A percentile compares a stretch with the other conserved stretches of the same genome.
These are phyloP conservation scores for Tinea semifulvella DNA, from an alignment of 2,888 invertebrate species.

Conservation along the genomic window DNA sequence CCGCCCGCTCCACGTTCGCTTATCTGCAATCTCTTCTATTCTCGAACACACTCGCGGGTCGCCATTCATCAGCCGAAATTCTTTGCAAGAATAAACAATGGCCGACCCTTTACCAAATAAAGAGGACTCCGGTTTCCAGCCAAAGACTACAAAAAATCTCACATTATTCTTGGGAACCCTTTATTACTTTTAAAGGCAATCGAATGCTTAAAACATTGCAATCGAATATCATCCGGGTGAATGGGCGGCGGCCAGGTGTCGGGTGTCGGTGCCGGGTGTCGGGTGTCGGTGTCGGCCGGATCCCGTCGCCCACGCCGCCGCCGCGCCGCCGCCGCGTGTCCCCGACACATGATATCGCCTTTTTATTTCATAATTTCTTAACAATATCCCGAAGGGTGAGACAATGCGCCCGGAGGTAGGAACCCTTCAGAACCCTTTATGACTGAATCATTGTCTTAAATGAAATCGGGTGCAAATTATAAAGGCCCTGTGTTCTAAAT, in stretches of 20 bases:
- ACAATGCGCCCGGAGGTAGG: conserved; percentile 65
- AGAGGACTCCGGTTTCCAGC: conserved; percentile 23
- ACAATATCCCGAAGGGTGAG: conserved; percentile 61
- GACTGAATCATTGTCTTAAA: conserved; percentile 62
- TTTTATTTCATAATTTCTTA: conserved; percentile 62
- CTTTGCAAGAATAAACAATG: conserved; percentile 50
- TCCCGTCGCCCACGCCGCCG: conserved; percentile 30
- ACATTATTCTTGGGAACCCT: conserved; percentile 60
- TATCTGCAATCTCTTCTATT: conserved; percentile 49
- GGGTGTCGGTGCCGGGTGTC: conserved; percentile 42
- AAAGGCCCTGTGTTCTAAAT: conserved; percentile 35
- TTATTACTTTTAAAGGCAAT: conserved; percentile 57
- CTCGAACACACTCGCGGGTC: conserved; percentile 20
- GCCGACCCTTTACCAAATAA: conserved; percentile 53
- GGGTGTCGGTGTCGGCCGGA: conserved; percentile 31
- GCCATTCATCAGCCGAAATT: conserved; percentile 57
- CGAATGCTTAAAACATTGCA: conserved; percentile 65
- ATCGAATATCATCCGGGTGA: conserved; percentile 49
- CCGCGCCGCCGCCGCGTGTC: conserved; percentile 24
- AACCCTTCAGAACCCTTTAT: conserved; percentile 62
- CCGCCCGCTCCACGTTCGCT: conserved; percentile 37
- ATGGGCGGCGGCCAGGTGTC: conserved; percentile 34
- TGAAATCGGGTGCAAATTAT: conserved; percentile 67
- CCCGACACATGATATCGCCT: conserved; percentile 60
- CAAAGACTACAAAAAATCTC: conserved; percentile 50